phyloP scores from a whole-genome alignment of 1,140 invertebrate genomes.

The Mycetomoellerius zeteki region DNA sequence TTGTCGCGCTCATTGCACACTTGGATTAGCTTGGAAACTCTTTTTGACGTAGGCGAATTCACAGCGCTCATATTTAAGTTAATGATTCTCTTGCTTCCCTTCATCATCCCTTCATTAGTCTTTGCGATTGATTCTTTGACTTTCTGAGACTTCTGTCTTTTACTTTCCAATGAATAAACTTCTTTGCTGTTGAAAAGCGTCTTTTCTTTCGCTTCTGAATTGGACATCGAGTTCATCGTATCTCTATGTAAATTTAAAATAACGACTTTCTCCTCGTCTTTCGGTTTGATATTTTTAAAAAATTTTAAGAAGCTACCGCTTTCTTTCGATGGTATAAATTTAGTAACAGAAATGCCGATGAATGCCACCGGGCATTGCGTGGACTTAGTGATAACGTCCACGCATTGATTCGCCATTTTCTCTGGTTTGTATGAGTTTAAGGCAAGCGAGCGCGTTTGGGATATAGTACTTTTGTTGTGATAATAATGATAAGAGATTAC shows the following conservation, averaged over 20 bases:
- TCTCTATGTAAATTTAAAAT: neutral
- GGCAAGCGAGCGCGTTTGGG: constrained; percentile 88
- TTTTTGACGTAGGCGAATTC: constrained; percentile 55
- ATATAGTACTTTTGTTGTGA: constrained; percentile 88
- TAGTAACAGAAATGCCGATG: constrained; percentile 92
- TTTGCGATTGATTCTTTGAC: neutral
- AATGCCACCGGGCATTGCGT: constrained; percentile 89
- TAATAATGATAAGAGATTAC: constrained; percentile 89
- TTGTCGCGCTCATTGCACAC: constrained; percentile 64
- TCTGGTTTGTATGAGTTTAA: constrained; percentile 89
- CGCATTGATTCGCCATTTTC: constrained; percentile 88
- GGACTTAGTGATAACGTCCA: constrained; percentile 89
- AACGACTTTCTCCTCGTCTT: neutral
- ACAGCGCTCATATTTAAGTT: constrained; percentile 29
- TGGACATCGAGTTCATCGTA: neutral
- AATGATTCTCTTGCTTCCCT: constrained; percentile 3
- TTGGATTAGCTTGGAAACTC: constrained; percentile 58
- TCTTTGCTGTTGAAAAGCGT: neutral
- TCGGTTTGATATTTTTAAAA: constrained; percentile 85
- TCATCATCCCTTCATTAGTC: neutral
- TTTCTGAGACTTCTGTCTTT: neutral
- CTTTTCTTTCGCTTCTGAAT: neutral
- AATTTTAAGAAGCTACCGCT: constrained; percentile 89
- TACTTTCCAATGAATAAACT: neutral
- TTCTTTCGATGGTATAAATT: constrained; percentile 91